Base-by-base conservation (phyloP, 1,140 invertebrate genomes). In the Alviniconcha marisindica region DNA sequence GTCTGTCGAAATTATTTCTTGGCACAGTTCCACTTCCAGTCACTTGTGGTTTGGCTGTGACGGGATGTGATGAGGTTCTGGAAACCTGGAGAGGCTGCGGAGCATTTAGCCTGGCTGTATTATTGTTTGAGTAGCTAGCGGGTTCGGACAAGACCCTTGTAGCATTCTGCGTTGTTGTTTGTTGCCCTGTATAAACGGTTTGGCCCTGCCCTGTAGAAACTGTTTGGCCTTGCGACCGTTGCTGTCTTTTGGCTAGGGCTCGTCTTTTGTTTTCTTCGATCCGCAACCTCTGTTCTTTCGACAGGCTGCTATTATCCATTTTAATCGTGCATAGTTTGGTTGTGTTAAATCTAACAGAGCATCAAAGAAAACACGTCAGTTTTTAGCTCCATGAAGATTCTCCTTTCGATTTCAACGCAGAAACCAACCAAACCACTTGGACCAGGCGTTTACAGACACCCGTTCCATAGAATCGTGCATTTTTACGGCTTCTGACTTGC, bases 241-340 rank as follows among this genome's bases (percentile, higher is more conserved):
- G 36, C 44, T 91, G 91, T 85, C 92, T 86, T 84, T 87, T 91
- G 63, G 91, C 90, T 7, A 94, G 74, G 12, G 94, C 94, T 82
- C 90, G 92, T 31, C 76, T 85, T 38, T 91, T 91, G 86, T 94
- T 94, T 90, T 94, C 93, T 88, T 94, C 94, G n/a, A 94, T 94
- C 74, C 89, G 88, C 63, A 84, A 84, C 54, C 85, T 87, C 80
- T 94, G 94, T 86, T 94, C 94, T 77, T 90, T 89, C 15, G 92
- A 93, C 33, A 94, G 85, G 15, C 44, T 56, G 42, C 28, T 24
- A 33, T 66, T 69, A 18, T 78, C 77, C 82, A 83, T 83, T 56
- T 48, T 73, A 33, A n/a, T 42, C 24, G 44, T 38, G 1, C 38
- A 73, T 0, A 18, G 10, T 31, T 33, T 38, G 15, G 24, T 31